Percentiles rank a stretch among this genome's conserved stretches.
Conservation (phyloP, 2,797 vertebrate species). For the Trachops cirrhosus region DNA sequence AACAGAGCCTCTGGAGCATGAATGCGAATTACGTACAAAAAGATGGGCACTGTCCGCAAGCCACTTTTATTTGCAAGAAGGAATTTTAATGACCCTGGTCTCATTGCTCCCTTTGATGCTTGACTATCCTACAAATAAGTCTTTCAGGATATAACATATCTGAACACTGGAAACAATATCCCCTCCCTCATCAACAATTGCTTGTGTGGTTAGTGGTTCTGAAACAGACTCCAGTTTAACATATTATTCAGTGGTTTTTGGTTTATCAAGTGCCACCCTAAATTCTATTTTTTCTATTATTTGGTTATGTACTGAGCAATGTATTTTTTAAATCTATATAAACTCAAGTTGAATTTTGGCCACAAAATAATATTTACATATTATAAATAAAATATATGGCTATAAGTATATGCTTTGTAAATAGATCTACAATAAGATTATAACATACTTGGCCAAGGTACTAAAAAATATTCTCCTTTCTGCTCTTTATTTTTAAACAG, state of each 20-base stretch:
- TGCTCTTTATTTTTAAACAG: neutral
- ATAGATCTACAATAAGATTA: neutral
- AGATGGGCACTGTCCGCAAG: neutral
- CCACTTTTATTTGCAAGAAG: constrained; percentile 50
- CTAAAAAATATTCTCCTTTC: neutral
- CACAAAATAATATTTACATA: neutral
- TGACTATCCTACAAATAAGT: constrained; percentile 44
- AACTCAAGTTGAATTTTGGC: neutral
- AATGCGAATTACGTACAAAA: constrained; percentile 49
- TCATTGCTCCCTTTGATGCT: constrained; percentile 39
- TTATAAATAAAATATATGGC: neutral
- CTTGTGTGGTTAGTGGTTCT: neutral
- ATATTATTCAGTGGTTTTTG: neutral
- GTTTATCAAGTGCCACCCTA: neutral
- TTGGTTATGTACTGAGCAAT: neutral
- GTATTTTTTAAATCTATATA: neutral
- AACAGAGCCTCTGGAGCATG: constrained; percentile 2
- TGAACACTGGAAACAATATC: neutral
- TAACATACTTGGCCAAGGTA: neutral
- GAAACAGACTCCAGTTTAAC: neutral
- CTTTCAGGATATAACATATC: constrained; percentile 26
- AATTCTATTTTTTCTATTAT: neutral
- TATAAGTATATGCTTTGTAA: neutral
- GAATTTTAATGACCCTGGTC: constrained; percentile 39
- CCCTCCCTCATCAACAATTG: neutral